Evolutionary conservation across 2,113 vertebrate genomes (phyloP).

Genomic region (Cephalopterus ornatus): DNA sequence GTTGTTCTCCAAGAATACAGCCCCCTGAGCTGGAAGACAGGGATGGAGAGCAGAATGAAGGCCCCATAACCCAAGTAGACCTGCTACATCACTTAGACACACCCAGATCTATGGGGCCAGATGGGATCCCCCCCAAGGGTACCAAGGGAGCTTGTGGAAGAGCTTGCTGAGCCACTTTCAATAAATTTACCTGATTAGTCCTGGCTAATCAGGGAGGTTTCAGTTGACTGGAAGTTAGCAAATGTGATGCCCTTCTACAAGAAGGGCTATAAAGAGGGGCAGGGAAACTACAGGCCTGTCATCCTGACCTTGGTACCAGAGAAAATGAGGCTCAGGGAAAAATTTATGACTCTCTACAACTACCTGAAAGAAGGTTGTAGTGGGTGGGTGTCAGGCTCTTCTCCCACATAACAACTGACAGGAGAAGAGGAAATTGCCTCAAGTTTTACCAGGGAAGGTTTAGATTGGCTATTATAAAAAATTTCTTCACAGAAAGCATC

Average conservation of each 20-base stretch:
- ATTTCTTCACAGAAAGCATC: background rate
- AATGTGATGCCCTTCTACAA: background rate
- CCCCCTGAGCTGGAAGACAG: background rate
- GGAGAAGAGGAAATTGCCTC: background rate
- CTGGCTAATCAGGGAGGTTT: background rate
- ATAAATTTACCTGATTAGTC: background rate
- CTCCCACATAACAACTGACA: background rate
- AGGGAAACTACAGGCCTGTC: too few relatives aligned
- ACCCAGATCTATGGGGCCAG: background rate
- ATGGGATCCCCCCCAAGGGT: background rate
- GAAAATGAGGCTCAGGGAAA: background rate
- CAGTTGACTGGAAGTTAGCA: background rate
- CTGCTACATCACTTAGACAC: background rate
- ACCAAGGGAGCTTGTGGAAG: background rate
- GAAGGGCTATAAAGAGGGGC: background rate
- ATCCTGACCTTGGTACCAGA: background rate
- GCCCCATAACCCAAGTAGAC: background rate
- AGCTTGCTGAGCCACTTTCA: accelerated
- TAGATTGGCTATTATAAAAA: background rate
- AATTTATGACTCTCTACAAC: background rate
- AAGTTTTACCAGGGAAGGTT: background rate
- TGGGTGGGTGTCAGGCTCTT: accelerated
- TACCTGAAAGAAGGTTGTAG: background rate
- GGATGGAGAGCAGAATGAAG: background rate
- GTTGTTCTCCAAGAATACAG: background rate